Evolutionary conservation across 2,113 vertebrate species (phyloP).

Genomic region (Oryzias celebensis): DNA sequence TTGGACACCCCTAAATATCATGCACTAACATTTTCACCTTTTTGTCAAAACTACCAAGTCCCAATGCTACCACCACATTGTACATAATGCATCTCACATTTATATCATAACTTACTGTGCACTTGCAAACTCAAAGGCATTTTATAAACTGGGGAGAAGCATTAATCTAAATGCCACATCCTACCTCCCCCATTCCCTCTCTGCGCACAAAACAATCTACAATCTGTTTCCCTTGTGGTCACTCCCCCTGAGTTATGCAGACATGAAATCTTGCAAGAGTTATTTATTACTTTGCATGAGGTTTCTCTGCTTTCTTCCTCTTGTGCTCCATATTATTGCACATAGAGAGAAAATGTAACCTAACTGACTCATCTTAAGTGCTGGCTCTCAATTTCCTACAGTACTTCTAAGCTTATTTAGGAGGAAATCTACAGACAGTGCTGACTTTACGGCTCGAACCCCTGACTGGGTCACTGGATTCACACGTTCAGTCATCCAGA

Average conservation of each 20-base stretch:
- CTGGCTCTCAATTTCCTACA: constrained; percentile 22
- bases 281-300: constrained; percentile 68
- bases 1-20: constrained; percentile 10
- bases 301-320: constrained; percentile 40
- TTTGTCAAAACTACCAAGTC: constrained; percentile 35
- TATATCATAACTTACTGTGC: constrained; percentile 47
- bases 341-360: constrained; percentile 38
- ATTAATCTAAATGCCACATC: constrained; percentile 67
- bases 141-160: constrained; percentile 55
- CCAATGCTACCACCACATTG: constrained; percentile 15
- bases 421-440: constrained; percentile 4
- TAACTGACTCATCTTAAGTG: constrained; percentile 34
- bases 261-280: constrained; percentile 59
- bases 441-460: constrained; percentile 17
- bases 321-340: constrained; percentile 45
- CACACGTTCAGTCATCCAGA: constrained; percentile 5
- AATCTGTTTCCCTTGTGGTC: constrained; percentile 66
- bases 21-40: constrained; percentile 8
- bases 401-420: constrained; percentile 19
- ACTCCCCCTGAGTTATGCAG: constrained; percentile 68
- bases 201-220: constrained; percentile 67
- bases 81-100: constrained; percentile 47
- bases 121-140: constrained; percentile 61
- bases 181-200: constrained; percentile 46
- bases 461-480: constrained; percentile 52